These are phyloP conservation scores for Menidia menidia DNA, from an alignment of 2,797 vertebrate species.

Conservation along the genomic window DNA sequence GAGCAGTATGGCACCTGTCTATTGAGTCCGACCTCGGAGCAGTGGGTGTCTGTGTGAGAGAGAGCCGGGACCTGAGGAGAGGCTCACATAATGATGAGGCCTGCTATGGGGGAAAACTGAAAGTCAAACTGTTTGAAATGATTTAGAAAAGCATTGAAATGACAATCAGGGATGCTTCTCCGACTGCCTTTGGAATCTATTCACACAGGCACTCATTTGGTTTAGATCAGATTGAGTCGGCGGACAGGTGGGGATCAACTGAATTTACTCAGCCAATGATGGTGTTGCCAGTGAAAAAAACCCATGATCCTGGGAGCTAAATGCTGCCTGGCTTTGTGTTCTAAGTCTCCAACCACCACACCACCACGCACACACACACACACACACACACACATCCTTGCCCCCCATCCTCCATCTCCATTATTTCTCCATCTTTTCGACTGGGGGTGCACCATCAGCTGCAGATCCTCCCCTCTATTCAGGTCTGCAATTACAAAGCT, in stretches of 20 bases:
- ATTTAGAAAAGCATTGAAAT: constrained; percentile 72
- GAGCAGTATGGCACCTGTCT: constrained; percentile 65
- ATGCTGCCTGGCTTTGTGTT: constrained; percentile 28
- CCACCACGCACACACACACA: not conserved
- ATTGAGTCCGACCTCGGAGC: constrained; percentile 61
- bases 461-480: constrained; percentile 34
- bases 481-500: constrained; percentile 73
- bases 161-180: constrained; percentile 65
- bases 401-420: constrained; percentile 60
- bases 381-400: constrained; percentile 23
- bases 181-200: constrained; percentile 57
- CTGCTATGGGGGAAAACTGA: constrained; percentile 56
- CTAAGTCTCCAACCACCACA: not conserved
- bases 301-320: constrained; percentile 26
- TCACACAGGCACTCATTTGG: constrained; percentile 63
- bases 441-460: constrained; percentile 42
- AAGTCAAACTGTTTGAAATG: constrained; percentile 74
- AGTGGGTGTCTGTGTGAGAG: constrained; percentile 32
- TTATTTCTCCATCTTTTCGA: constrained; percentile 61
- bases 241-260: constrained; percentile 56
- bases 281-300: constrained; percentile 45
- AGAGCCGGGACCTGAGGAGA: constrained; percentile 22
- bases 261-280: constrained; percentile 67
- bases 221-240: constrained; percentile 65
- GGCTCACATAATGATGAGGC: constrained; percentile 55